A percentile compares a stretch with the other conserved stretches of the same genome.
phyloP scores from a whole-genome alignment of 1,140 invertebrate species.

The Trachymyrmex cornetzi region DNA sequence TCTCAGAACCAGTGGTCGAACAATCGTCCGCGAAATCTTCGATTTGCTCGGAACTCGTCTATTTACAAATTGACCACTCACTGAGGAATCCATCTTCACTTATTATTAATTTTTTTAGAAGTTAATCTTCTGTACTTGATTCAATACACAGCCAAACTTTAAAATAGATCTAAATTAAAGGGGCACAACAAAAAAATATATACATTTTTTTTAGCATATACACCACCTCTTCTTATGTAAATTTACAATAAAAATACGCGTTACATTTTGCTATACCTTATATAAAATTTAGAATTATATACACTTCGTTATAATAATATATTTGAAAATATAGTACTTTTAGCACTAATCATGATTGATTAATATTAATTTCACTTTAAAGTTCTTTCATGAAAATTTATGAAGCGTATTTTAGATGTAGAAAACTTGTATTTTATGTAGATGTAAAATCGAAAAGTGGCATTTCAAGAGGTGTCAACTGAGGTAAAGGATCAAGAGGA shows the following conservation, averaged over 20 bases:
- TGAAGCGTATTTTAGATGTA: background rate
- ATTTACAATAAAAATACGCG: background rate
- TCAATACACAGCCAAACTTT: background rate
- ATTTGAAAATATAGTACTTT: conserved; percentile 28
- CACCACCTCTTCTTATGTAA: too few species aligned
- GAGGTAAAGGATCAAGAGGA: conserved; percentile 83
- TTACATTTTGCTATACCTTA: conserved; percentile 24
- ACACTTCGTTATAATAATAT: background rate
- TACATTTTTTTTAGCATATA: background rate
- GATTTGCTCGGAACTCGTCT: background rate
- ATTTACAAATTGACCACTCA: background rate
- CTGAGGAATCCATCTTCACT: background rate
- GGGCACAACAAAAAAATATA: background rate
- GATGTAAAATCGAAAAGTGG: conserved; percentile 87
- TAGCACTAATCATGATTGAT: background rate
- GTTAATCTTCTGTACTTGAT: background rate
- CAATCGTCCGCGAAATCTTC: background rate
- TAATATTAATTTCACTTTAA: background rate
- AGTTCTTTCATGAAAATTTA: background rate
- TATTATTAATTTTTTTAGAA: background rate
- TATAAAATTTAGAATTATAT: conserved; percentile 40
- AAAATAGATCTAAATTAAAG: conserved; percentile 3
- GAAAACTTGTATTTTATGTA: conserved; percentile 62
- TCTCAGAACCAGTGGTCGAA: background rate
- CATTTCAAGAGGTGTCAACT: conserved; percentile 87